Evolutionary conservation across 2,888 invertebrate genomes (phyloP).

Genomic region (Trichogramma dendrolimi): DNA sequence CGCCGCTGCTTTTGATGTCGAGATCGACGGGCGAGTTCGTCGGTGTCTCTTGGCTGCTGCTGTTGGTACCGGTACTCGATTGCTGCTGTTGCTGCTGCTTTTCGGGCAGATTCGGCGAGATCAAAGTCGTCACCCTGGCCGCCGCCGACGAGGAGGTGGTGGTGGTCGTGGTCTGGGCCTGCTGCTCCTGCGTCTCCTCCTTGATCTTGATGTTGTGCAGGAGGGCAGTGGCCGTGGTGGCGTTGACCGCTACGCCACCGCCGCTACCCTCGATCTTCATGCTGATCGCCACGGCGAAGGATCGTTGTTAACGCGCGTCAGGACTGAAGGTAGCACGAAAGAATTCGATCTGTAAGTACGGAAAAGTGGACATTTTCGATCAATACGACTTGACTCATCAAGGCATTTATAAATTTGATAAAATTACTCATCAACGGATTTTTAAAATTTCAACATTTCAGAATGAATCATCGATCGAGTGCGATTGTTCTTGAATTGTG

Average conservation of each 20-base stretch:
- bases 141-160: slow-evolving; percentile 30
- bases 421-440: too few relatives aligned
- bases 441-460: too few relatives aligned
- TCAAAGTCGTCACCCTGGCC: slow-evolving; percentile 14
- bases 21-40: slow-evolving; percentile 40
- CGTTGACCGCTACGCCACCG: slow-evolving; percentile 18
- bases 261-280: slow-evolving; percentile 47
- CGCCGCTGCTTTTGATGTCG: slow-evolving; percentile 43
- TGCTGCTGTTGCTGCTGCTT: background rate
- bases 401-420: too few relatives aligned
- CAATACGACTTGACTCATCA: too few relatives aligned
- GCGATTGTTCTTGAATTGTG: too few relatives aligned
- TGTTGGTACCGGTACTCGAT: slow-evolving; percentile 32
- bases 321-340: too few relatives aligned
- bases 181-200: slow-evolving; percentile 46
- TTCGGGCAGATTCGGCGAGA: slow-evolving; percentile 18
- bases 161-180: slow-evolving; percentile 32
- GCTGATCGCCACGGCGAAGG: slow-evolving; percentile 18
- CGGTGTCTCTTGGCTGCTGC: slow-evolving; percentile 25
- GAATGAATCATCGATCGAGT: too few relatives aligned
- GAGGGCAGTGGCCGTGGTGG: slow-evolving; percentile 34
- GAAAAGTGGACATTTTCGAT: too few relatives aligned
- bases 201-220: slow-evolving; percentile 48
- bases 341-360: too few relatives aligned
- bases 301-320: too few relatives aligned